Evolutionary conservation across 92 coral and sea anemone genomes (phyloP).

Genomic region (Ricordea florida): DNA sequence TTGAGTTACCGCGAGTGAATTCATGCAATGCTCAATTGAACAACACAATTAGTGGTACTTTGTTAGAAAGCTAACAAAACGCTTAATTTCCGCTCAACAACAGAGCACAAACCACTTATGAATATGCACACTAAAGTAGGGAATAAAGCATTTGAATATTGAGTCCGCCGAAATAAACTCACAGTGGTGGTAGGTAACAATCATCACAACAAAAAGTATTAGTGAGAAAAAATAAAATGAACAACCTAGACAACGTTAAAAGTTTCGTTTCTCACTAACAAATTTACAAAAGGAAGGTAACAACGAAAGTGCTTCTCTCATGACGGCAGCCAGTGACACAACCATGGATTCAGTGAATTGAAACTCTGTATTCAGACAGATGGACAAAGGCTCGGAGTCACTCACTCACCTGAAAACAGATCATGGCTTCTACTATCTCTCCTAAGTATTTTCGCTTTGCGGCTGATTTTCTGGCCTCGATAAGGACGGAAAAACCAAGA

Average conservation of each 20-base stretch:
- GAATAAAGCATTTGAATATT: too few species aligned
- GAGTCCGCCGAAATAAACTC: too few species aligned
- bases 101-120: not conserved
- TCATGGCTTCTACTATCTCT: constrained; percentile 86
- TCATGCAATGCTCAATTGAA: not conserved
- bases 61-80: not conserved
- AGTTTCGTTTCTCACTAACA: too few species aligned
- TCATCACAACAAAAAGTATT: too few species aligned
- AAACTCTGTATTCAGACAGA: not conserved
- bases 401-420: constrained; percentile 89
- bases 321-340: too few species aligned
- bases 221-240: too few species aligned
- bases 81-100: not conserved
- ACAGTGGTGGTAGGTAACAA: too few species aligned
- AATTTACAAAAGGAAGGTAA: too few species aligned
- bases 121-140: too few species aligned
- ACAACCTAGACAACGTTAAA: too few species aligned
- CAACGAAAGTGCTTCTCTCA: too few species aligned
- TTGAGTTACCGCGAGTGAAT: not conserved
- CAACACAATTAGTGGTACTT: not conserved
- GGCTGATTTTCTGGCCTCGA: constrained; percentile 83
- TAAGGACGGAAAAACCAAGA: constrained; percentile 83
- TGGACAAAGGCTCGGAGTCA: not conserved
- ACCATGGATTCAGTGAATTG: too few species aligned
- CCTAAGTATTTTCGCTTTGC: constrained; percentile 80